These are phyloP conservation scores for Bombus turneri DNA, from an alignment of 1,140 invertebrate genomes.

Conservation along the genomic window DNA sequence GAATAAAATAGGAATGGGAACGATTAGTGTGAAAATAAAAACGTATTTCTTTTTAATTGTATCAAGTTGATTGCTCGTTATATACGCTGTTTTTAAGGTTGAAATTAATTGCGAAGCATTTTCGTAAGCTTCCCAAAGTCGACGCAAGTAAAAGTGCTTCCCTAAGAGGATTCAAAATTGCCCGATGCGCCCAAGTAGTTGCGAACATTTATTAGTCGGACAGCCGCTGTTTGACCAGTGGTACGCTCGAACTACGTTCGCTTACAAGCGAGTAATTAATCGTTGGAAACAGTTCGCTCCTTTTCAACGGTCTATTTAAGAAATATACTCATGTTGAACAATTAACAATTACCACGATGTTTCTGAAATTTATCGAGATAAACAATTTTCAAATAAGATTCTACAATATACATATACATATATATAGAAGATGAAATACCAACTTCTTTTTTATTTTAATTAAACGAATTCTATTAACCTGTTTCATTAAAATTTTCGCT, in stretches of 20 bases:
- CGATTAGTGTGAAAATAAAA: too few species aligned
- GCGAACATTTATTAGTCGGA: constrained; percentile 11
- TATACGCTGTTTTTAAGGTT: background rate
- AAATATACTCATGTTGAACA: background rate
- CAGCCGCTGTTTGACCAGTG: background rate
- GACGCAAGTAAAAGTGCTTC: background rate
- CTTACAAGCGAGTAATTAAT: background rate
- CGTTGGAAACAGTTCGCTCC: background rate
- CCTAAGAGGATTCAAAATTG: constrained; percentile 28
- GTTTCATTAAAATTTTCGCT: too few species aligned
- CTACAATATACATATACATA: background rate
- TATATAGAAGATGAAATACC: too few species aligned
- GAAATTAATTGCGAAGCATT: background rate
- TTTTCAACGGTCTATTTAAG: background rate
- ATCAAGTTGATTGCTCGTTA: background rate
- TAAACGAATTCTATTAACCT: too few species aligned
- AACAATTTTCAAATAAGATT: too few species aligned
- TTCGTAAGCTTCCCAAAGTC: constrained; percentile 5
- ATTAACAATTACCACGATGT: background rate
- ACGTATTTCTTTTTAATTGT: background rate
- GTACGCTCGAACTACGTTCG: background rate
- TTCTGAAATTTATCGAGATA: too few species aligned
- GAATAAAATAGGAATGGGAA: background rate
- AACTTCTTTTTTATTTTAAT: too few species aligned
- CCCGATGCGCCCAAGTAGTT: background rate